Conservation (phyloP, 2,797 vertebrate species). For the Falco naumanni region DNA sequence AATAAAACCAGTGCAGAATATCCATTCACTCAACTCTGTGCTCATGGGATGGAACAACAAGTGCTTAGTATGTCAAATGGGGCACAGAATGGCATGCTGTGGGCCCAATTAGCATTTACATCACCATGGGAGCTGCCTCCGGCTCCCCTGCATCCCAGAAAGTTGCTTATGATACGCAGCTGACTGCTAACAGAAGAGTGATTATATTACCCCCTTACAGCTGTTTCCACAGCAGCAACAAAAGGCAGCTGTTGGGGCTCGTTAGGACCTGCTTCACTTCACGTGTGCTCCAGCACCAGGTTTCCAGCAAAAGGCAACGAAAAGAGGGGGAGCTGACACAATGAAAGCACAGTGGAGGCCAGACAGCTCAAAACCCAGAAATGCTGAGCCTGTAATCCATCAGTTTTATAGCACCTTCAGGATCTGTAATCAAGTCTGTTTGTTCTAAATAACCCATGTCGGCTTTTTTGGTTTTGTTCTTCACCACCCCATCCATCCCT, state of each 20-base stretch:
- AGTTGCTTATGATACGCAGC: conserved; percentile 41
- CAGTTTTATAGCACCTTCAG: conserved; percentile 52
- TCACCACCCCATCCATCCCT: background rate
- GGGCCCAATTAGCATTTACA: conserved; percentile 34
- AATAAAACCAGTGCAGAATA: background rate
- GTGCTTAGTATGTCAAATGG: conserved; percentile 22
- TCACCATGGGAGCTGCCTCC: conserved; percentile 5
- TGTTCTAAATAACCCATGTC: background rate
- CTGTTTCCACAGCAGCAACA: conserved; percentile 60
- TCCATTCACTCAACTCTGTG: background rate
- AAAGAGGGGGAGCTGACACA: conserved; percentile 13
- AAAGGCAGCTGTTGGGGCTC: conserved; percentile 57
- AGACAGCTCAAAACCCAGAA: conserved; percentile 36
- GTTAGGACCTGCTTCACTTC: conserved; percentile 35
- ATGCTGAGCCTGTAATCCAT: background rate
- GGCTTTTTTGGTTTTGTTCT: background rate
- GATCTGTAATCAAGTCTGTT: background rate
- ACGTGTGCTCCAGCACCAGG: background rate
- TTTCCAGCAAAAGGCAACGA: conserved; percentile 24
- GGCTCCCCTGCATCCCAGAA: background rate
- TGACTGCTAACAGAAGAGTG: conserved; percentile 31
- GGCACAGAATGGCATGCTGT: background rate
- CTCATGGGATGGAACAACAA: conserved; percentile 4
- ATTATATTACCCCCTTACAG: conserved; percentile 46
- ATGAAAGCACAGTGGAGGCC: conserved; percentile 51